These are phyloP conservation scores for Aelia acuminata DNA, from an alignment of 2,888 invertebrate genomes.

Conservation along the genomic window DNA sequence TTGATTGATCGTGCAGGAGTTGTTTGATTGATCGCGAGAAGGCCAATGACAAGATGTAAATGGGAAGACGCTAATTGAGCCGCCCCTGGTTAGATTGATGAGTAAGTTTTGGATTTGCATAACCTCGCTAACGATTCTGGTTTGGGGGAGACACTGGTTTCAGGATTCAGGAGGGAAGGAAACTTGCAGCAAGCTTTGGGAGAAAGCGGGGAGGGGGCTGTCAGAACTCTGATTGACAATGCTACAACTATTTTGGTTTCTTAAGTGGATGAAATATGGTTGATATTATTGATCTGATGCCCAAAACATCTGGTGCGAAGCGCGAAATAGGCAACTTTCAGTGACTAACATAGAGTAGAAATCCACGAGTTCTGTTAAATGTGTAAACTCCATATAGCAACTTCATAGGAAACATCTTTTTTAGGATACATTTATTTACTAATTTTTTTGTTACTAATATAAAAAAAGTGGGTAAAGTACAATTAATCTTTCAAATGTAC, in stretches of 20 bases:
- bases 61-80: not conserved
- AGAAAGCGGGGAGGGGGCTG: not conserved
- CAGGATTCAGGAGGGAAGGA: not conserved
- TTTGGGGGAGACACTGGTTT: not conserved
- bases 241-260: not conserved
- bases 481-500: too few species aligned
- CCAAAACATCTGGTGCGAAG: too few species aligned
- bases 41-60: conserved; percentile 32
- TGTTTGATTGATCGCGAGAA: not conserved
- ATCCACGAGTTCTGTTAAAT: too few species aligned
- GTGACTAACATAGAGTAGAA: too few species aligned
- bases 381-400: too few species aligned
- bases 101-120: conserved; percentile 19
- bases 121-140: not conserved
- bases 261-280: too few species aligned
- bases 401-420: too few species aligned
- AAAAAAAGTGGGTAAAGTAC: too few species aligned
- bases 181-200: not conserved
- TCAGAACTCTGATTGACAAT: not conserved
- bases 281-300: too few species aligned
- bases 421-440: too few species aligned
- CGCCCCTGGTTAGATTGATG: not conserved
- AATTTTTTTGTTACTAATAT: too few species aligned
- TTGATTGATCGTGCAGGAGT: not conserved
- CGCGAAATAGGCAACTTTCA: too few species aligned